phyloP scores from a whole-genome alignment of 2,888 invertebrate genomes.

The Tetragnatha montana region DNA sequence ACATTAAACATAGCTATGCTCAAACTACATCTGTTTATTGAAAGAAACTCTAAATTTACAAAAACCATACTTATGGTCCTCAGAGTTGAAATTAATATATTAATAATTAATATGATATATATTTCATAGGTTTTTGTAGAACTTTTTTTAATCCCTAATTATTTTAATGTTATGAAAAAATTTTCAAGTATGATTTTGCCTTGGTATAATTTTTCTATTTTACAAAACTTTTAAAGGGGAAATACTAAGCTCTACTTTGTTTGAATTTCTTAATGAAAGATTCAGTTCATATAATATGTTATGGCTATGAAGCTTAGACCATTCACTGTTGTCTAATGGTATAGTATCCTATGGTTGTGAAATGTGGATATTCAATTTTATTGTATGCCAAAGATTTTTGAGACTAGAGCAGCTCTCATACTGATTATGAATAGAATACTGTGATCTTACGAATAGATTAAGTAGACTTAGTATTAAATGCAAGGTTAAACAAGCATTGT shows the following conservation, averaged over 20 bases:
- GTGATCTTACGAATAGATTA: neutral
- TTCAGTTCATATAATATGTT: slow-evolving; percentile 20
- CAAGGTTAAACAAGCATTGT: neutral
- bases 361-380: slow-evolving; percentile 4
- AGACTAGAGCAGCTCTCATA: neutral
- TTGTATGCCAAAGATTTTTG: slow-evolving; percentile 31
- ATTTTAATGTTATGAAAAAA: too few species aligned
- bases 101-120: neutral
- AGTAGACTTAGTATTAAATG: neutral
- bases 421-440: neutral
- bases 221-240: slow-evolving; percentile 2
- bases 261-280: neutral
- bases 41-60: too few species aligned
- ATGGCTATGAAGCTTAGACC: neutral
- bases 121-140: neutral
- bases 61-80: too few species aligned
- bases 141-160: neutral
- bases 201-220: neutral
- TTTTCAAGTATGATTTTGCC: too few species aligned
- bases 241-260: neutral
- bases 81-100: neutral
- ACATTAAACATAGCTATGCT: neutral
- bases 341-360: slow-evolving; percentile 25
- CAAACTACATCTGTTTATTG: neutral
- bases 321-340: slow-evolving; percentile 25